Evolutionary conservation across 2,888 invertebrate genomes (phyloP).

Genomic region (Monochamus alternatus): DNA sequence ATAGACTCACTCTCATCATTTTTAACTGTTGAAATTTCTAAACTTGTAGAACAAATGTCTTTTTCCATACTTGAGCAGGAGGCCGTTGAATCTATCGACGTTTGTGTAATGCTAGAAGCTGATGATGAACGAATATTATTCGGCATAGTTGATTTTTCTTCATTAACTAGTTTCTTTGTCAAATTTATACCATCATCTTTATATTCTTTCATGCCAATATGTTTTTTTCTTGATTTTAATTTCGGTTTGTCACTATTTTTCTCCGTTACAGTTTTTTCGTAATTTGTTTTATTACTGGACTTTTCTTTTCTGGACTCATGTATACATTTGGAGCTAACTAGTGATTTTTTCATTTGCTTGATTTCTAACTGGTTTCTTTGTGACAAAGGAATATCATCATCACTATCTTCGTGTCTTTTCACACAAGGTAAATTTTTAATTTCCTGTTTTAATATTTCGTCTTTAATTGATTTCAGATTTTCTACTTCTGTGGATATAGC

Average conservation of each 20-base stretch:
- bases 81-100: not conserved
- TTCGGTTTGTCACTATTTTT: not conserved
- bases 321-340: not conserved
- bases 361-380: not conserved
- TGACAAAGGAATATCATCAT: constrained; percentile 27
- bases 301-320: not conserved
- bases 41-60: not conserved
- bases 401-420: not conserved
- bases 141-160: not conserved
- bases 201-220: not conserved
- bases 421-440: not conserved
- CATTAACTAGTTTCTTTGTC: not conserved
- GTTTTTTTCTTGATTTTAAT: not conserved
- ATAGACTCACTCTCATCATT: not conserved
- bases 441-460: not conserved
- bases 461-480: too few species aligned
- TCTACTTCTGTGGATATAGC: not conserved
- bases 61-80: not conserved
- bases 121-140: not conserved
- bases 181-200: not conserved
- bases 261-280: not conserved
- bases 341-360: not conserved
- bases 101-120: not conserved
- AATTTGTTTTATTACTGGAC: not conserved
- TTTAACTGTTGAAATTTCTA: not conserved